Percentiles rank a stretch among this genome's conserved stretches.
phyloP scores from a whole-genome alignment of 1,140 invertebrate species.

The Planococcus citri region DNA sequence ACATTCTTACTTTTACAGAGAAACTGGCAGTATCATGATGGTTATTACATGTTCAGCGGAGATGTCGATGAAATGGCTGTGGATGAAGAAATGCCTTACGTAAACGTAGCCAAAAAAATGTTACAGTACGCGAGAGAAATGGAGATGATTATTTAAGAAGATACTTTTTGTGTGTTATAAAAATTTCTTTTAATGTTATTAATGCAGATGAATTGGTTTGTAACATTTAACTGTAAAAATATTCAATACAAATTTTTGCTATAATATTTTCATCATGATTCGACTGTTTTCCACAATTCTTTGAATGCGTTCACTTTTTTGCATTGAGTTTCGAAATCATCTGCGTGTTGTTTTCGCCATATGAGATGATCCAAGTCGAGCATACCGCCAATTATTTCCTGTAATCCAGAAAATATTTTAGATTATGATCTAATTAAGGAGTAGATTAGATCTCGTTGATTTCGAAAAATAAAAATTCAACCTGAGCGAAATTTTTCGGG shows the following conservation, averaged over 20 bases:
- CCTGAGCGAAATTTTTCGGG: constrained; percentile 81
- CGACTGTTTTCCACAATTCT: constrained; percentile 49
- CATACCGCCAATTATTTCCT: constrained; percentile 93
- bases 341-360: constrained; percentile 68
- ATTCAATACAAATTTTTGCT: neutral
- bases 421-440: neutral
- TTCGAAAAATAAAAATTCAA: too few relatives aligned
- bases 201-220: constrained; percentile 6
- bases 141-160: constrained; percentile 91
- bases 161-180: neutral
- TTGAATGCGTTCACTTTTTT: constrained; percentile 53
- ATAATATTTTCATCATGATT: constrained; percentile 34
- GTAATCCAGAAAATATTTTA: constrained; percentile 29
- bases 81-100: constrained; percentile 44
- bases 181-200: constrained; percentile 3
- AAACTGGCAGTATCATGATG: constrained; percentile 65
- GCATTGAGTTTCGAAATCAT: constrained; percentile 56
- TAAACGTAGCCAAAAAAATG: constrained; percentile 10
- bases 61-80: constrained; percentile 56
- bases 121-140: constrained; percentile 96
- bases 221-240: neutral
- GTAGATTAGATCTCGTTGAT: constrained; percentile 1
- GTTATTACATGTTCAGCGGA: constrained; percentile 57
- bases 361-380: constrained; percentile 68
- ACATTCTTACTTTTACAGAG: constrained; percentile 36